These are phyloP conservation scores for Yponomeuta evonymella DNA, from an alignment of 2,888 invertebrate genomes.

Conservation along the genomic window DNA sequence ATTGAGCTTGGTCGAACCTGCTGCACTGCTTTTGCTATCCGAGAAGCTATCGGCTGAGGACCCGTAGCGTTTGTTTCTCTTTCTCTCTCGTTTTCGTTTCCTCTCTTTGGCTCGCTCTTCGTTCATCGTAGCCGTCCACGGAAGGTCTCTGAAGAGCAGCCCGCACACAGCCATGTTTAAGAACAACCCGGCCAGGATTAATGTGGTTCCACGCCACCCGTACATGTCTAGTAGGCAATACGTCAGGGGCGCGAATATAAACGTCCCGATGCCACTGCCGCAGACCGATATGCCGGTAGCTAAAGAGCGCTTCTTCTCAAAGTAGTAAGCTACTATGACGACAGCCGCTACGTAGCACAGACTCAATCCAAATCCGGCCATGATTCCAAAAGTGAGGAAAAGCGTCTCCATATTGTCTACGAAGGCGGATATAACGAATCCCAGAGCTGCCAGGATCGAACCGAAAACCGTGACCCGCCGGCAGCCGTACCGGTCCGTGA, in stretches of 20 bases:
- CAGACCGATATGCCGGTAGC: slow-evolving; percentile 92
- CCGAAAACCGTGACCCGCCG: slow-evolving; percentile 86
- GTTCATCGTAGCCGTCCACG: slow-evolving; percentile 74
- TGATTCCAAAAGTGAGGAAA: slow-evolving; percentile 88
- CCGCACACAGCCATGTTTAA: slow-evolving; percentile 89
- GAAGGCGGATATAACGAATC: slow-evolving; percentile 86
- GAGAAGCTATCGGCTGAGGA: slow-evolving; percentile 83
- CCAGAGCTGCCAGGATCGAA: slow-evolving; percentile 82
- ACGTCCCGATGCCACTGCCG: slow-evolving; percentile 92
- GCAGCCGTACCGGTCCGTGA: slow-evolving; percentile 90
- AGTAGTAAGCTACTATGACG: slow-evolving; percentile 93
- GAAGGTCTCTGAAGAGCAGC: slow-evolving; percentile 84
- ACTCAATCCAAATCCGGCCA: slow-evolving; percentile 90
- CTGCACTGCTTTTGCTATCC: slow-evolving; percentile 81
- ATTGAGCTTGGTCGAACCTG: slow-evolving; percentile 68
- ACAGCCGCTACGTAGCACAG: slow-evolving; percentile 93
- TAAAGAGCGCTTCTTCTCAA: slow-evolving; percentile 87
- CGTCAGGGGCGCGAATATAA: slow-evolving; percentile 88
- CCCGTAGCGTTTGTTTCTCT: slow-evolving; percentile 73
- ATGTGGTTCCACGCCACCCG: slow-evolving; percentile 88
- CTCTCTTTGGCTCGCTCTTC: slow-evolving; percentile 79
- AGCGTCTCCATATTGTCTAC: slow-evolving; percentile 85
- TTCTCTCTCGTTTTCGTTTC: slow-evolving; percentile 76
- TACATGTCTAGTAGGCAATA: slow-evolving; percentile 84
- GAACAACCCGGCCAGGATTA: slow-evolving; percentile 88